Percentiles rank a stretch among this genome's conserved stretches.
phyloP scores from a whole-genome alignment of 2,113 vertebrate species.

The Pelecanus crispus region DNA sequence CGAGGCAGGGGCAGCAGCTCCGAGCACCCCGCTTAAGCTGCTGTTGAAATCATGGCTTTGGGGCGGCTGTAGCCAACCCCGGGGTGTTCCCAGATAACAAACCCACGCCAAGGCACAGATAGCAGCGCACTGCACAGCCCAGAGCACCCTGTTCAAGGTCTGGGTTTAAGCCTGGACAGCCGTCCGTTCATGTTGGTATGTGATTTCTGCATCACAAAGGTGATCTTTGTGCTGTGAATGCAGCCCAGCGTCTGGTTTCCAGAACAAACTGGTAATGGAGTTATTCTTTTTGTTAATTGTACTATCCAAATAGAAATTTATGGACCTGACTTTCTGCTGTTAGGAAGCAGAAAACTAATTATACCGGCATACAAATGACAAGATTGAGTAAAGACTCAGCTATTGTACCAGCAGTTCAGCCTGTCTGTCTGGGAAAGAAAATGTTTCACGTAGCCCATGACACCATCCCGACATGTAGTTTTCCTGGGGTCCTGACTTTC shows the following conservation, averaged over 20 bases:
- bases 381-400: neutral
- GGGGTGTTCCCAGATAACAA: neutral
- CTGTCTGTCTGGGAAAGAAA: neutral
- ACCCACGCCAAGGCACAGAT: accelerated
- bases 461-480: neutral
- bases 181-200: accelerated
- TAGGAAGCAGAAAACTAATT: neutral
- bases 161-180: neutral
- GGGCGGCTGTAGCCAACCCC: neutral
- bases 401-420: neutral
- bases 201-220: neutral
- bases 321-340: neutral
- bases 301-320: neutral
- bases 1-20: neutral
- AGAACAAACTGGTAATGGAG: neutral
- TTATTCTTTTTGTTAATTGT: neutral
- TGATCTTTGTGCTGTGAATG: neutral
- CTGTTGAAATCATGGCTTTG: neutral
- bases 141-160: neutral
- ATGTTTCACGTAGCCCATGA: neutral
- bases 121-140: neutral
- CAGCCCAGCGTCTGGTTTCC: neutral
- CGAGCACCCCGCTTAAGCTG: neutral
- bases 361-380: neutral
- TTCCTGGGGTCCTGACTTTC: neutral